A percentile compares a stretch with the other conserved stretches of the same genome.
Conservation (phyloP, 64 coral and sea anemone species). For the Montipora sp. region DNA sequence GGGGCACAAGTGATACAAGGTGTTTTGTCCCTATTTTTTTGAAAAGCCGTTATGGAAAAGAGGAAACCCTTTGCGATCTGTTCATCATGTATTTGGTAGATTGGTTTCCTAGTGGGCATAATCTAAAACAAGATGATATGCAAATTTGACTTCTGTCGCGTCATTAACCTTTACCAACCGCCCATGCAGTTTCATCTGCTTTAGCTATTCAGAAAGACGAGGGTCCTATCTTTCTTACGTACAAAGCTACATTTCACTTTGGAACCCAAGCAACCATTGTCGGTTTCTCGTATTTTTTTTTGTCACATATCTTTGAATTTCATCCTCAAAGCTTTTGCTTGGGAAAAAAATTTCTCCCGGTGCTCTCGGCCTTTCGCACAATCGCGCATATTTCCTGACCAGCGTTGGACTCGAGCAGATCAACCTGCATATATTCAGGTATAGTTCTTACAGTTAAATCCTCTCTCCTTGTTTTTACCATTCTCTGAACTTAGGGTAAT, state of each 20-base stretch:
- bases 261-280: not conserved
- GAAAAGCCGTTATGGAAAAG: not conserved
- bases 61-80: not conserved
- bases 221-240: not conserved
- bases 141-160: not conserved
- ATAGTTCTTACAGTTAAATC: no score
- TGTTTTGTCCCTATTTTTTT: not conserved
- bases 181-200: not conserved
- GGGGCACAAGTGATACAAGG: not conserved
- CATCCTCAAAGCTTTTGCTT: no score
- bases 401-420: no score
- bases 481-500: no score
- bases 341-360: no score
- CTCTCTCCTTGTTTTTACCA: no score
- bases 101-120: not conserved
- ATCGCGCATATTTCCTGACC: no score
- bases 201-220: not conserved
- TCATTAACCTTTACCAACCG: not conserved
- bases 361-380: no score
- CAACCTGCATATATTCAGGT: no score
- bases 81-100: not conserved
- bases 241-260: not conserved
- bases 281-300: not conserved
- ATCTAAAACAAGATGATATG: slow-evolving; percentile 12
- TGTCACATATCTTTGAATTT: not conserved